Conservation (phyloP, 2,113 vertebrate species). For the Rutilus rutilus region DNA sequence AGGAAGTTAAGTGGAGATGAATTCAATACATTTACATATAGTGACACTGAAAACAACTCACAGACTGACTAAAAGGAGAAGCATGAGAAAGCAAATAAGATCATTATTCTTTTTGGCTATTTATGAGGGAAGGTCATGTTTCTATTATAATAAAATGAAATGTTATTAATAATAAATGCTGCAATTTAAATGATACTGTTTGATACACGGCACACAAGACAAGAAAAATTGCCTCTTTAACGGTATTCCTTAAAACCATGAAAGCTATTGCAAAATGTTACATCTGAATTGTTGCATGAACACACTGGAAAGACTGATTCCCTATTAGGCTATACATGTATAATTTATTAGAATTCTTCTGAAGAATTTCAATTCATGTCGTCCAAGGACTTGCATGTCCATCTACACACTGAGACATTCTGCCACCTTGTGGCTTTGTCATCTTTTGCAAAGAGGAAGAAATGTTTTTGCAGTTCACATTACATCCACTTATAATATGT, state of each 20-base stretch:
- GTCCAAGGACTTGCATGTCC: slow-evolving; percentile 11
- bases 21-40: slow-evolving; percentile 6
- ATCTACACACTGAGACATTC: slow-evolving; percentile 10
- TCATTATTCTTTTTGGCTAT: slow-evolving; percentile 36
- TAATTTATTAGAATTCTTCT: slow-evolving; percentile 9
- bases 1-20: neutral
- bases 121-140: slow-evolving; percentile 29
- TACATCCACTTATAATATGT: neutral
- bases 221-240: neutral
- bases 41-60: slow-evolving; percentile 24
- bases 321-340: slow-evolving; percentile 1
- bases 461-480: slow-evolving; percentile 1
- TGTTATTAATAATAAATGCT: slow-evolving; percentile 48
- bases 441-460: slow-evolving; percentile 28
- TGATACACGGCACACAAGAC: neutral
- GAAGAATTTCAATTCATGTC: slow-evolving; percentile 13
- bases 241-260: neutral
- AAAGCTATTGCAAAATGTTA: slow-evolving; percentile 1
- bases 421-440: slow-evolving; percentile 60
- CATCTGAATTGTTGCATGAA: slow-evolving; percentile 7
- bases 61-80: slow-evolving; percentile 18
- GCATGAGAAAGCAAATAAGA: neutral
- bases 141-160: slow-evolving; percentile 33
- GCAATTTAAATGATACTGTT: slow-evolving; percentile 14
- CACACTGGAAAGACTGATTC: neutral